phyloP scores from a whole-genome alignment of 1,140 invertebrate genomes.

The Hetaerina americana region DNA sequence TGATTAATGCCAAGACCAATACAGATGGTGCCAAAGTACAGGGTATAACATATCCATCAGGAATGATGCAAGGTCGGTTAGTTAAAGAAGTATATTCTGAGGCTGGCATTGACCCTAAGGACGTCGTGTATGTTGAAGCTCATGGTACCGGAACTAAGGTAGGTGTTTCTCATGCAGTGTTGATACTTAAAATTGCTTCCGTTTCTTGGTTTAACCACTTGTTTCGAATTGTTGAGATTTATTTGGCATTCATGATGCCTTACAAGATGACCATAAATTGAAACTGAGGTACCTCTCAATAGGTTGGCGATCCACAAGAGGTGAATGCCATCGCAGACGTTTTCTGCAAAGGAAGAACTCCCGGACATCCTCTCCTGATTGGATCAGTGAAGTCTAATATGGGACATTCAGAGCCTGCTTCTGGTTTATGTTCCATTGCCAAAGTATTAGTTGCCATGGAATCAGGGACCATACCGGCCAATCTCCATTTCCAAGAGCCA shows the following conservation, averaged over 20 bases:
- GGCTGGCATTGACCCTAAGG: slow-evolving; percentile 60
- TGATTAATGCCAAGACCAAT: slow-evolving; percentile 77
- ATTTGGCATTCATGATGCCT: slow-evolving; percentile 24
- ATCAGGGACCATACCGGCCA: slow-evolving; percentile 67
- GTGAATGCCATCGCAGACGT: slow-evolving; percentile 83
- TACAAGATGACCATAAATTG: too few relatives aligned
- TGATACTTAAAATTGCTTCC: not conserved
- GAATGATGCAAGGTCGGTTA: slow-evolving; percentile 72
- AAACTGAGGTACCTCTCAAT: too few relatives aligned
- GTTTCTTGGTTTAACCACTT: slow-evolving; percentile 3
- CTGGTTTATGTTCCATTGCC: slow-evolving; percentile 75
- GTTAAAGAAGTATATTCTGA: slow-evolving; percentile 75
- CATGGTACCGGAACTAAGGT: slow-evolving; percentile 92
- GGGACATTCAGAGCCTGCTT: slow-evolving; percentile 93
- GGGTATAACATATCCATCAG: slow-evolving; percentile 85
- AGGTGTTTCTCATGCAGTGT: too few relatives aligned
- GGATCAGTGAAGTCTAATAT: slow-evolving; percentile 97
- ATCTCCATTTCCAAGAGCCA: slow-evolving; percentile 77
- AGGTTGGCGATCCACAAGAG: slow-evolving; percentile 87
- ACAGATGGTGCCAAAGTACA: slow-evolving; percentile 76
- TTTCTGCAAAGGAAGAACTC: slow-evolving; percentile 68
- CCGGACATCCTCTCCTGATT: slow-evolving; percentile 61
- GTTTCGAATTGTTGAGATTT: not conserved
- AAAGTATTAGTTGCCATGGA: slow-evolving; percentile 91
- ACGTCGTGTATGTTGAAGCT: slow-evolving; percentile 82